These are phyloP conservation scores for Zaprionus obscuricornis DNA, from an alignment of 2,888 invertebrate genomes.

Conservation along the genomic window DNA sequence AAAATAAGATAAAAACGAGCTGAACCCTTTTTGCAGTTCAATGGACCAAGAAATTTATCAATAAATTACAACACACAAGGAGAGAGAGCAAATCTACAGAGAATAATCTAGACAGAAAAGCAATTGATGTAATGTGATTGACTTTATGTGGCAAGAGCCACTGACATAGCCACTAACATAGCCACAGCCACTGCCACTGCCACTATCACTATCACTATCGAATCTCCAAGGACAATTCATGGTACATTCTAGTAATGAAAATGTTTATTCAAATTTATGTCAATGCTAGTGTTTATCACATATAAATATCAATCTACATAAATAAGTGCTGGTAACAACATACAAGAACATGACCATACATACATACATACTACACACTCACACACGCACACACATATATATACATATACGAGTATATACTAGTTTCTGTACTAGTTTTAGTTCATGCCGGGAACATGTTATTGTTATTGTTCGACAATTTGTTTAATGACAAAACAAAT, in stretches of 20 bases:
- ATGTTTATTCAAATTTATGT: conserved; percentile 78
- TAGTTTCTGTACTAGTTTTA: conserved; percentile 24
- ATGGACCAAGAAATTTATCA: conserved; percentile 24
- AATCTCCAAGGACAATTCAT: too few species aligned
- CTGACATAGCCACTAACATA: conserved; percentile 14
- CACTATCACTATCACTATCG: conserved; percentile 4
- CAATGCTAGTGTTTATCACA: conserved; percentile 72
- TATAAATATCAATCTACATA: conserved; percentile 71
- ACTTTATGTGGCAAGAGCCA: conserved; percentile 4
- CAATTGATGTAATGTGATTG: conserved; percentile 69
- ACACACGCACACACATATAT: conserved; percentile 1
- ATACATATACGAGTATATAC: conserved; percentile 7
- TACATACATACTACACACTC: conserved; percentile 3
- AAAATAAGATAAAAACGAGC: too few species aligned
- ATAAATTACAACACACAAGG: conserved; percentile 49
- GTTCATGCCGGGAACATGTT: conserved; percentile 25
- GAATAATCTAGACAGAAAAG: conserved; percentile 43
- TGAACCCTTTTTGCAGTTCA: neutral
- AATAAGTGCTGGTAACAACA: conserved; percentile 39
- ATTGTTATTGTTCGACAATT: conserved; percentile 70
- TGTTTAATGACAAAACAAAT: conserved; percentile 72
- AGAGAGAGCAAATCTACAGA: conserved; percentile 1
- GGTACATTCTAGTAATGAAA: conserved; percentile 73
- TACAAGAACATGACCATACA: neutral
- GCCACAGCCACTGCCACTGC: conserved; percentile 12